Percentiles rank a stretch among this genome's conserved stretches.
Evolutionary conservation across 1,140 invertebrate genomes (phyloP).

Genomic region (Dolichoris vasculosae): DNA sequence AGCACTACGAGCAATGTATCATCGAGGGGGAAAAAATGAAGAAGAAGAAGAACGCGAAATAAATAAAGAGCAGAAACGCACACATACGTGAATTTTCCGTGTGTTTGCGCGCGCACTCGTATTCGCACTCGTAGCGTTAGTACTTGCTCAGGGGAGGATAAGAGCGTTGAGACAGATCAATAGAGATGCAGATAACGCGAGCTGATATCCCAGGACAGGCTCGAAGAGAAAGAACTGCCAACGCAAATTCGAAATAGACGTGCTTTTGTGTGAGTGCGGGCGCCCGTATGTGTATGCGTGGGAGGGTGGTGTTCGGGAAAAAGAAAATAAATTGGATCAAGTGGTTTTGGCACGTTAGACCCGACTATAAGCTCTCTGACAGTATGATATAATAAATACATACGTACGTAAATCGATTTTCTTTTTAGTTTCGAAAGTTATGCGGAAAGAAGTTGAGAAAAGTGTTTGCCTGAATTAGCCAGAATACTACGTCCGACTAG

Average conservation of each 20-base stretch:
- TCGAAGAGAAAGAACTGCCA: neutral
- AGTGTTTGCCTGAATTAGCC: neutral
- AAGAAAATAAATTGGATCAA: neutral
- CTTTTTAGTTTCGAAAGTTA: neutral
- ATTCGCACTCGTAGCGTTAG: neutral
- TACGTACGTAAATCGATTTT: neutral
- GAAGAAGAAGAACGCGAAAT: neutral
- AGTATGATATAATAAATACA: neutral
- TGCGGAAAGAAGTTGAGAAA: neutral
- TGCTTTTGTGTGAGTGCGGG: no score
- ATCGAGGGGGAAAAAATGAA: neutral
- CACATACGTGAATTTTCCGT: neutral
- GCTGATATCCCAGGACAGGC: neutral
- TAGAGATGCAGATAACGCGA: slow-evolving; percentile 7
- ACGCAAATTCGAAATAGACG: neutral
- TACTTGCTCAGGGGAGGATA: neutral
- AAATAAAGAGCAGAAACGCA: neutral
- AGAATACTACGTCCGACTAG: neutral
- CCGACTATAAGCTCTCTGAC: neutral
- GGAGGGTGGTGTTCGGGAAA: neutral
- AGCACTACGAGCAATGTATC: neutral
- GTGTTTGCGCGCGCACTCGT: neutral
- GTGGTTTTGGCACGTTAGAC: neutral
- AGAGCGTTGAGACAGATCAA: neutral
- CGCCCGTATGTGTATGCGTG: neutral